A percentile compares a stretch with the other conserved stretches of the same genome.
phyloP scores from a whole-genome alignment of 2,113 vertebrate species.

The Urocolius indicus region DNA sequence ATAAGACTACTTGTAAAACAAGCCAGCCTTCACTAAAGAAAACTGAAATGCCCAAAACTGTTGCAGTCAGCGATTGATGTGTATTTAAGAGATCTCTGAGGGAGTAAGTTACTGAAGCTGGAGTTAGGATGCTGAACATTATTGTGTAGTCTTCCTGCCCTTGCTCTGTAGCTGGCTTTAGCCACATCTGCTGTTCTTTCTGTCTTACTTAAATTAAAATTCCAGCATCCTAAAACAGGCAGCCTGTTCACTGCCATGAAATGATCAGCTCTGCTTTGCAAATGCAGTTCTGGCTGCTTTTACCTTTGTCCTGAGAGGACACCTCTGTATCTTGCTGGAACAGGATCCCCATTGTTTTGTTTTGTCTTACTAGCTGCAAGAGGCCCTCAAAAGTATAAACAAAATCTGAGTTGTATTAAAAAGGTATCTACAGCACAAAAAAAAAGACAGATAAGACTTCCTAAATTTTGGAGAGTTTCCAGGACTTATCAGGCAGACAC shows the following conservation, averaged over 20 bases:
- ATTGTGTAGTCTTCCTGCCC: background rate
- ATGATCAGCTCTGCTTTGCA: background rate
- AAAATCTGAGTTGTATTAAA: constrained; percentile 42
- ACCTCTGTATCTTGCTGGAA: background rate
- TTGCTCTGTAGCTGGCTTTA: background rate
- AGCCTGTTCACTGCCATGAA: background rate
- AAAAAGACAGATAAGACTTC: constrained; percentile 2
- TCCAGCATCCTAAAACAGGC: background rate
- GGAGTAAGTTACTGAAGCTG: background rate
- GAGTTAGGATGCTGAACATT: background rate
- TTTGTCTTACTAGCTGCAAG: constrained; percentile 42
- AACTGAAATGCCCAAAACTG: background rate
- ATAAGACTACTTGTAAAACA: background rate
- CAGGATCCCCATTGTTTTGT: constrained; percentile 7
- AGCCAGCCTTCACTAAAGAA: background rate
- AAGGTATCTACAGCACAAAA: background rate
- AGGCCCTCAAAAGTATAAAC: constrained; percentile 28
- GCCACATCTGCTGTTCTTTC: accelerated
- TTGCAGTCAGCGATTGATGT: background rate
- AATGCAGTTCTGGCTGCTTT: background rate
- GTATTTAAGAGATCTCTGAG: background rate
- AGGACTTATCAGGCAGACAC: background rate
- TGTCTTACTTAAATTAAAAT: background rate
- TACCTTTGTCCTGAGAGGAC: background rate
- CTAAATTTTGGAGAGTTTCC: background rate